Percentiles rank a stretch among this genome's conserved stretches.
Conservation (phyloP, 2,113 vertebrate genomes). For the Tenrec ecaudatus region DNA sequence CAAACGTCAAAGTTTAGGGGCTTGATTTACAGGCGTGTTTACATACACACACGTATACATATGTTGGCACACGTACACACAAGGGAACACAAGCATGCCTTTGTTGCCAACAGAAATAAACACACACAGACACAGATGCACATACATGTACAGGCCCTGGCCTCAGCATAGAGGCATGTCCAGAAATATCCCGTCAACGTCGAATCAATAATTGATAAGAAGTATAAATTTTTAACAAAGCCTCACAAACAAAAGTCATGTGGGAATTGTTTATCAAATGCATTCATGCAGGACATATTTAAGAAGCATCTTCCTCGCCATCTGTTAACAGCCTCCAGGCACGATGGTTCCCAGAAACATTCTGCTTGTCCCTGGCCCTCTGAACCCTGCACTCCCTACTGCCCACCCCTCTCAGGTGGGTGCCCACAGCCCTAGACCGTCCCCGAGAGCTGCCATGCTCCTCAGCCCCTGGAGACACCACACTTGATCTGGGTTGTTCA, state of each 20-base stretch:
- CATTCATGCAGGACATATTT: background rate
- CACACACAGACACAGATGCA: background rate
- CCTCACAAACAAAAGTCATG: background rate
- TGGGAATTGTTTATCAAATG: background rate
- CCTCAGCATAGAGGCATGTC: background rate
- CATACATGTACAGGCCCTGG: rapidly evolving
- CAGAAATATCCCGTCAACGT: background rate
- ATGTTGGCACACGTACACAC: background rate
- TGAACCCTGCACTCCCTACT: background rate
- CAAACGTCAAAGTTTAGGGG: background rate
- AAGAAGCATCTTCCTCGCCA: background rate
- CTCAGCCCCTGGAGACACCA: background rate
- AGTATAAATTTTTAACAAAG: background rate
- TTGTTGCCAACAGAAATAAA: too few relatives aligned
- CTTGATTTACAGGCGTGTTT: background rate
- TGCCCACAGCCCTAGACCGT: too few relatives aligned
- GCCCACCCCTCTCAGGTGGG: too few relatives aligned
- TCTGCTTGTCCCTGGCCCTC: too few relatives aligned
- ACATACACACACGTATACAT: background rate
- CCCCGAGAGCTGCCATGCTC: background rate
- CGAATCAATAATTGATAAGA: background rate
- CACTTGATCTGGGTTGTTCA: background rate
- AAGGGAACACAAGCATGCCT: background rate
- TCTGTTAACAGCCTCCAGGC: background rate
- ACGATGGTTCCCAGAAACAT: background rate